Conservation (phyloP, 2,113 vertebrate species). For the Laterallus jamaicensis region DNA sequence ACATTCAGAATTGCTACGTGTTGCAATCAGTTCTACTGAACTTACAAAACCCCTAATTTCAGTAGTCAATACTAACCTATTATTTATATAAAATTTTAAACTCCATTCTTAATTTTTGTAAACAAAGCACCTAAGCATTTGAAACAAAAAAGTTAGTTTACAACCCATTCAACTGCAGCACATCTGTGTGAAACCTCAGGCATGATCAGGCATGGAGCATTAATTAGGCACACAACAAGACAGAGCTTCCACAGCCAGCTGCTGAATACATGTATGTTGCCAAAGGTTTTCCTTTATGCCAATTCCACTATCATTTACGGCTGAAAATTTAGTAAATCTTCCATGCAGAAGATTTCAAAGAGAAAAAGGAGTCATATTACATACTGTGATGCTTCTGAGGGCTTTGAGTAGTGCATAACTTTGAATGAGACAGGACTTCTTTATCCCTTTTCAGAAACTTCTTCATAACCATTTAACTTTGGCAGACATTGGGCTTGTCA, state of each 20-base stretch:
- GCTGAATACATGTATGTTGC: not conserved
- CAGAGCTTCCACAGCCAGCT: constrained; percentile 26
- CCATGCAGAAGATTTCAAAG: not conserved
- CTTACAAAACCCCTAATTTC: constrained; percentile 17
- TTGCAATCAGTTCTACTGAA: constrained; percentile 30
- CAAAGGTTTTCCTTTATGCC: not conserved
- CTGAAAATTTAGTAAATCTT: not conserved
- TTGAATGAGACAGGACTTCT: not conserved
- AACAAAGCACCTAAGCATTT: constrained; percentile 58
- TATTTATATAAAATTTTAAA: constrained; percentile 35
- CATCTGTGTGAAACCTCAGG: constrained; percentile 25
- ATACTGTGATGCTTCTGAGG: not conserved
- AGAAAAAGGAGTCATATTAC: constrained; percentile 6
- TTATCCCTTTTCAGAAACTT: not conserved
- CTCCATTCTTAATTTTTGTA: constrained; percentile 33
- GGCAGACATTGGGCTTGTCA: not conserved
- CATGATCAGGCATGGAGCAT: constrained; percentile 11
- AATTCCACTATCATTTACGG: not conserved
- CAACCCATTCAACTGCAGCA: constrained; percentile 44
- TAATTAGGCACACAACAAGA: constrained; percentile 41
- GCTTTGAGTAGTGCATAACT: not conserved
- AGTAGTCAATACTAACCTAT: constrained; percentile 60
- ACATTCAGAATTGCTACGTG: constrained; percentile 32
- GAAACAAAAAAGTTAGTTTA: constrained; percentile 59
- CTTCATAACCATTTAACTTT: not conserved